Conservation (phyloP, 2,888 invertebrate genomes). For the Drosophila quasianomalipes region DNA sequence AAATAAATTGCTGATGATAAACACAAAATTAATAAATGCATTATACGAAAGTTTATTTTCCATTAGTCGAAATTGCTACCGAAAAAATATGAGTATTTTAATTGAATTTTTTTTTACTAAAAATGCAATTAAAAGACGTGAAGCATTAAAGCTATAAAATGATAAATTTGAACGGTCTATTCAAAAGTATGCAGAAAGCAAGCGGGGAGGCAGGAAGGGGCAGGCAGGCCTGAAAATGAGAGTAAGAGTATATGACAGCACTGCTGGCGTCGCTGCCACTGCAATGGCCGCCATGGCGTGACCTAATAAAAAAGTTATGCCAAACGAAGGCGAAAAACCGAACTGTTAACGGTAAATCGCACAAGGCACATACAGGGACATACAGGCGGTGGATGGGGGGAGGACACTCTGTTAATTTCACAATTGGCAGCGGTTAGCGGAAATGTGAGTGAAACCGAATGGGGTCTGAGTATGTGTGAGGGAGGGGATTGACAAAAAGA, state of each 20-base stretch:
- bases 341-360: slow-evolving; percentile 42
- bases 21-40: not conserved
- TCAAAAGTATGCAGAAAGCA: slow-evolving; percentile 45
- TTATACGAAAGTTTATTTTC: not conserved
- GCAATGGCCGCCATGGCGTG: slow-evolving; percentile 63
- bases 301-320: slow-evolving; percentile 79
- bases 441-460: slow-evolving; percentile 37
- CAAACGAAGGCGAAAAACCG: slow-evolving; percentile 72
- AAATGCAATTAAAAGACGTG: slow-evolving; percentile 65
- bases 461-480: not conserved
- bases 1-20: not conserved
- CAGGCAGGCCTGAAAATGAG: slow-evolving; percentile 11
- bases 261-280: slow-evolving; percentile 34
- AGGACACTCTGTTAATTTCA: slow-evolving; percentile 48
- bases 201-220: not conserved
- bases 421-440: slow-evolving; percentile 44
- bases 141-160: slow-evolving; percentile 57
- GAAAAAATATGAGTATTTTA: slow-evolving; percentile 1
- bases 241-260: slow-evolving; percentile 37
- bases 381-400: not conserved
- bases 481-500: not conserved
- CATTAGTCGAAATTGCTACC: not conserved
- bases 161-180: slow-evolving; percentile 41
- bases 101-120: slow-evolving; percentile 13
- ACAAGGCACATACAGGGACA: slow-evolving; percentile 12